Percentiles rank a stretch among this genome's conserved stretches.
Conservation (phyloP, 2,797 vertebrate species). For the Australoheros facetus region DNA sequence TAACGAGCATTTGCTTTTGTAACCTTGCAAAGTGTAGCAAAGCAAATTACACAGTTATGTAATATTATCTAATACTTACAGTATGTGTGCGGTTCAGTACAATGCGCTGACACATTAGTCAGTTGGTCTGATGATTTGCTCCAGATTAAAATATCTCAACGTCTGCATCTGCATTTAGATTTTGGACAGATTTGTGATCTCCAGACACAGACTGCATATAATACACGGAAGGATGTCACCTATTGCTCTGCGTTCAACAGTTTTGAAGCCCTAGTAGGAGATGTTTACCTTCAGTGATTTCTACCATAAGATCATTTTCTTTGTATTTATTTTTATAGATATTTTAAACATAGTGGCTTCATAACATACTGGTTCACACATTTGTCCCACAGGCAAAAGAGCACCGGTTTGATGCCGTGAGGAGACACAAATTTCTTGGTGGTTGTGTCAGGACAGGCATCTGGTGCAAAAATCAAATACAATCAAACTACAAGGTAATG, state of each 20-base stretch:
- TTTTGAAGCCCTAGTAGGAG: neutral
- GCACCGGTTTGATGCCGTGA: neutral
- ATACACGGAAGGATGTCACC: neutral
- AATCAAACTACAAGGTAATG: too few species aligned
- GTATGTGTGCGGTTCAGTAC: neutral
- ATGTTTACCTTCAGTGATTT: neutral
- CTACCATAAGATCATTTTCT: neutral
- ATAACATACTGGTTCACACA: neutral
- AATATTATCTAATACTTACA: neutral
- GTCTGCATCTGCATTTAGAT: neutral
- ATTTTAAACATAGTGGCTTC: neutral
- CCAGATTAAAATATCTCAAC: neutral
- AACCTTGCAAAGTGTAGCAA: neutral
- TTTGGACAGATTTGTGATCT: neutral
- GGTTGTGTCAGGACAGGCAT: neutral
- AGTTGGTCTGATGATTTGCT: neutral
- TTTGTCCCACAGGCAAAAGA: neutral
- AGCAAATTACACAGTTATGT: neutral
- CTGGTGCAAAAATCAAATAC: too few species aligned
- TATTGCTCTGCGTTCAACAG: neutral
- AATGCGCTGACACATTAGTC: neutral
- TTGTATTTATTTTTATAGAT: neutral
- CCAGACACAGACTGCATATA: neutral
- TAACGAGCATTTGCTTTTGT: too few species aligned
- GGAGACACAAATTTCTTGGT: neutral